These are phyloP conservation scores for Eupsittula cactorum DNA, from an alignment of 2,113 vertebrate species.

Conservation along the genomic window DNA sequence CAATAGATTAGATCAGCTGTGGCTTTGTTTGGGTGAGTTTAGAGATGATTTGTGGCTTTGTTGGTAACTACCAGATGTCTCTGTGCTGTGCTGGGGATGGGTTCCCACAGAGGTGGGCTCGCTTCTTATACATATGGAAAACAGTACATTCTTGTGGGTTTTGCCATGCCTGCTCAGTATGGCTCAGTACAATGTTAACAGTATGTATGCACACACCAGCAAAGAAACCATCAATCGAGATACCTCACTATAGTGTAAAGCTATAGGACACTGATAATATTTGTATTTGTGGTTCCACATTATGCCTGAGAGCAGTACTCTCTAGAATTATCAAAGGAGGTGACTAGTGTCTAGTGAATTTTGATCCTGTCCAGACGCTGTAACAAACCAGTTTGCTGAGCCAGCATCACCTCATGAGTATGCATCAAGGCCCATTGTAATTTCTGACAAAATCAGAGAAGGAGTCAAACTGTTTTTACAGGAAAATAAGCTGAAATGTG, in stretches of 20 bases:
- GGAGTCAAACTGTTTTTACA: neutral
- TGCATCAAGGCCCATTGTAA: neutral
- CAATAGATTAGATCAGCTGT: neutral
- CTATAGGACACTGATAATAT: neutral
- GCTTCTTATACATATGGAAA: neutral
- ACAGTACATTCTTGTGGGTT: neutral
- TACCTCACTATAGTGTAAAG: neutral
- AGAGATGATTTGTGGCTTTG: slow-evolving; percentile 19
- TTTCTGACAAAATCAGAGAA: neutral
- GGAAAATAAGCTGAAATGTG: neutral
- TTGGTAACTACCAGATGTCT: neutral
- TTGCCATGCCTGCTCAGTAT: neutral
- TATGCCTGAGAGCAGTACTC: neutral
- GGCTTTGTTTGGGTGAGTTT: slow-evolving; percentile 16
- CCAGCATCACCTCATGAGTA: neutral
- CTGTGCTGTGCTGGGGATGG: neutral
- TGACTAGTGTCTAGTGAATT: neutral
- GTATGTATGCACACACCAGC: neutral
- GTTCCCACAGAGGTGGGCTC: neutral
- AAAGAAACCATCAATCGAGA: neutral
- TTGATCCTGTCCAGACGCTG: neutral
- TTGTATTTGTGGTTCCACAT: neutral
- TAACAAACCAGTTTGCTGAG: neutral
- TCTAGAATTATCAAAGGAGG: neutral
- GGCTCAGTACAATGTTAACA: neutral